These are phyloP conservation scores for Uropetala carovei DNA, from an alignment of 2,888 invertebrate species.

Conservation along the genomic window DNA sequence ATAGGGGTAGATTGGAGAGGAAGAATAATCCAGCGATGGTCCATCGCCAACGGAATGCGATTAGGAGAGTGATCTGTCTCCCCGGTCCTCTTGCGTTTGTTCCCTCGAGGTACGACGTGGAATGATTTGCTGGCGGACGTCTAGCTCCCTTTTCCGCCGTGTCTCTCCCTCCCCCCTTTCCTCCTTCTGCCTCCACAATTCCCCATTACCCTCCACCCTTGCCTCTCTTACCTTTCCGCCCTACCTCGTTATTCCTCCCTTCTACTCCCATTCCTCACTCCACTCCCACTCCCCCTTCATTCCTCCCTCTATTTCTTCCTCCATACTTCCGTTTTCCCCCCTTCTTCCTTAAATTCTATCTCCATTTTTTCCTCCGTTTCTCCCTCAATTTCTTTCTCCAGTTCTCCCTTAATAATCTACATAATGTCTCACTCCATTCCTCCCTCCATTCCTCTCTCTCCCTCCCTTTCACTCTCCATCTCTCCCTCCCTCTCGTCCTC, in stretches of 20 bases:
- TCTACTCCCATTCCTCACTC: background rate
- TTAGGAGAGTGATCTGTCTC: slow-evolving; percentile 43
- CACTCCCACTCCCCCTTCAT: too few relatives aligned
- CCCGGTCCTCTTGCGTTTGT: background rate
- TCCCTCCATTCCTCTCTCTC: background rate
- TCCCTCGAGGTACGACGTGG: background rate
- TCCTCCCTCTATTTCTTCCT: background rate
- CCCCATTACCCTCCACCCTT: background rate
- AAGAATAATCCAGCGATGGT: background rate
- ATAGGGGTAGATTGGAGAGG: background rate
- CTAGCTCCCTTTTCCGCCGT: background rate
- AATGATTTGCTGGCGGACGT: background rate
- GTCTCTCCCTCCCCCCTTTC: background rate
- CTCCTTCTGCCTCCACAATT: background rate
- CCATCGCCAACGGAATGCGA: slow-evolving; percentile 39
- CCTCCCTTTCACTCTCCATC: background rate
- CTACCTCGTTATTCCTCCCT: background rate
- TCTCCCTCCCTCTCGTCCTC: background rate
- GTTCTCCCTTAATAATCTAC: too few relatives aligned
- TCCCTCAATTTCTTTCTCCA: background rate
- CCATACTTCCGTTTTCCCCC: background rate
- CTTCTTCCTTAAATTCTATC: background rate
- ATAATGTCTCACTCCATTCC: too few relatives aligned
- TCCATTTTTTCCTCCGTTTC: background rate
- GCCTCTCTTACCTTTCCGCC: background rate